A percentile compares a stretch with the other conserved stretches of the same genome.
These are phyloP conservation scores for Epirrhoe tristata DNA, from an alignment of 2,888 invertebrate genomes.

Conservation along the genomic window DNA sequence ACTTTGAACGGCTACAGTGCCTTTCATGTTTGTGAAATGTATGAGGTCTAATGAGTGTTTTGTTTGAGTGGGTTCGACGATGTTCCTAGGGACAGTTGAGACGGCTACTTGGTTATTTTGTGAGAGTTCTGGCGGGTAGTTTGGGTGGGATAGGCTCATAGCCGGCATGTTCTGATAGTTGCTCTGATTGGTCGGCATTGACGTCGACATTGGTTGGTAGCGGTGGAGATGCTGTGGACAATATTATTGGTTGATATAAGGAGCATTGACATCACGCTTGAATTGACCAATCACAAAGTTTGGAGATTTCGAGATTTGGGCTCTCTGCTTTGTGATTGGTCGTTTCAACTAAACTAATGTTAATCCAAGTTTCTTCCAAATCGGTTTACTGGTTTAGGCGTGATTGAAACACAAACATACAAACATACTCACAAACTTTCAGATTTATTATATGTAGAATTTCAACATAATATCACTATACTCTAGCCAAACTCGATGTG, in stretches of 20 bases:
- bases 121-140: conserved; percentile 47
- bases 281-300: too few species aligned
- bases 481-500: too few species aligned
- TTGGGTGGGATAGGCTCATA: conserved; percentile 77
- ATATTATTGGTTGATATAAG: background rate
- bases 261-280: background rate
- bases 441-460: too few species aligned
- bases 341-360: too few species aligned
- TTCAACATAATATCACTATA: too few species aligned
- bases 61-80: conserved; percentile 65
- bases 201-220: conserved; percentile 77
- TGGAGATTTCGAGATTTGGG: too few species aligned
- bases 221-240: conserved; percentile 67
- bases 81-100: conserved; percentile 59
- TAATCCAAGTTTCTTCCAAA: too few species aligned
- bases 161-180: conserved; percentile 71
- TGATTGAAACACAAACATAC: too few species aligned
- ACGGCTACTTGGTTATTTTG: conserved; percentile 43
- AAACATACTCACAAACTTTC: too few species aligned
- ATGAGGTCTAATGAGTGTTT: conserved; percentile 74
- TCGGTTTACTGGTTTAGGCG: too few species aligned
- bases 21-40: conserved; percentile 64
- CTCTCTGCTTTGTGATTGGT: too few species aligned
- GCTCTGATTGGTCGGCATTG: conserved; percentile 63
- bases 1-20: conserved; percentile 63